Evolutionary conservation across 2,888 invertebrate genomes (phyloP), one percentile per base, ranked within the genome.

Genomic region (Ennomos quercinarius): DNA sequence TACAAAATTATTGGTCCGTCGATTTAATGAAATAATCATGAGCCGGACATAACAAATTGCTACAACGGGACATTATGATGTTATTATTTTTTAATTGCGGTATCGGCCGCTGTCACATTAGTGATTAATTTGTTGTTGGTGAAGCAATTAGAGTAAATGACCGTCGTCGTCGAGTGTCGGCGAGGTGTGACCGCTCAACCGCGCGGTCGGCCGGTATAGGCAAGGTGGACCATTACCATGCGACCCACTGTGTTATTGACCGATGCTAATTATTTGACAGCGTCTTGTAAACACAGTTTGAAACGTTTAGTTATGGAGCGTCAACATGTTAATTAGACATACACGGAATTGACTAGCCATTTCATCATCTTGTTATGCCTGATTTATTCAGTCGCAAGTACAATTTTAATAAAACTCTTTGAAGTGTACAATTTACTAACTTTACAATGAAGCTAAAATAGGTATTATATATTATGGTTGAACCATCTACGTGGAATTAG

Each of bases 71-170:
- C 71, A 51, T 51, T 81, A 81, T 76, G 72, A 76, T 73, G 74
- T 80, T 80, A 81, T 84, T 80, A 80, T 80, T 81, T 81, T 73
- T 68, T 67, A 70, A 70, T 71, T 61, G 68, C 73, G 71, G 74
- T 84, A 85, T 84, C 80, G 74, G 61, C 68, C 74, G 77, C 82
- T 86, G 88, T 87, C 89, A 82, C 80, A 83, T 85, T 83, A 81
- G 82, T 89, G 84, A 89, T 89, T 89, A 87, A 89, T 89, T 82
- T 73, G 84, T 84, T 83, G 84, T 80, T 79, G 74, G 80, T 79
- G 67, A 71, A 78, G 84, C 83, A 87, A 89, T 90, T 89, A 89
- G 74, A 73, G 76, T 69, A 84, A 87, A 86, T 83, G 80, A 80
- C 76, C 74, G 84, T 74, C 80, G 84, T 74, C 80, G 81, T 81